Evolutionary conservation across 2,888 invertebrate species (phyloP).

Genomic region (Tridacna gigas): DNA sequence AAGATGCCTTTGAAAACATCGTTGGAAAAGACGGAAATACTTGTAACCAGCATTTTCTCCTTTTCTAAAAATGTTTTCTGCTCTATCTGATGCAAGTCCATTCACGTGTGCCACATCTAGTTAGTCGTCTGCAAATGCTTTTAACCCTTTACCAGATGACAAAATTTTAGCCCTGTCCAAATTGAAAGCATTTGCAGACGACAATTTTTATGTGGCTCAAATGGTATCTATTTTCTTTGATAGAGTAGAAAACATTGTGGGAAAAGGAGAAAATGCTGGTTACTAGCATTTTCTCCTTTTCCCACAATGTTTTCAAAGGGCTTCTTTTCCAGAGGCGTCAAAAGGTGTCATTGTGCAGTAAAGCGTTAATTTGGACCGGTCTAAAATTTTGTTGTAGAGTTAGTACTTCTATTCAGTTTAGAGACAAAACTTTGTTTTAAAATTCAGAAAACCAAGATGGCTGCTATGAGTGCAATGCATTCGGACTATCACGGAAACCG

Average conservation of each 20-base stretch:
- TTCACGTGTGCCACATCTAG: not conserved
- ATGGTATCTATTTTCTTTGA: no score
- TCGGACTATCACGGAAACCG: conserved; percentile 62
- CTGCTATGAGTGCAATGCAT: conserved; percentile 64
- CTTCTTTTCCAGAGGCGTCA: no score
- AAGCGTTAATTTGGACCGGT: not conserved
- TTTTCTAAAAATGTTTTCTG: not conserved
- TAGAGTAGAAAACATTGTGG: no score
- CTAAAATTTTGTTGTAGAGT: not conserved
- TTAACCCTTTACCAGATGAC: no score
- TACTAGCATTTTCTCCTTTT: not conserved
- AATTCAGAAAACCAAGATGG: conserved; percentile 22
- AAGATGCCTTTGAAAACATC: not conserved
- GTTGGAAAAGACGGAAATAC: not conserved
- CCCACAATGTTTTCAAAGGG: no score
- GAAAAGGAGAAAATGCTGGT: no score
- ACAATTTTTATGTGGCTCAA: no score
- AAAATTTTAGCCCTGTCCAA: no score
- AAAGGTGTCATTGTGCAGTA: no score
- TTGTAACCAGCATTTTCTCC: not conserved
- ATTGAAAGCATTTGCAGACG: no score
- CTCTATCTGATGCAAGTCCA: not conserved
- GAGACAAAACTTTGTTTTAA: not conserved
- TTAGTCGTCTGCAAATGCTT: no score
- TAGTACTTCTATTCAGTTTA: not conserved